Base-by-base conservation (phyloP, 2,797 vertebrate genomes). In the Leucoraja ocellata region DNA sequence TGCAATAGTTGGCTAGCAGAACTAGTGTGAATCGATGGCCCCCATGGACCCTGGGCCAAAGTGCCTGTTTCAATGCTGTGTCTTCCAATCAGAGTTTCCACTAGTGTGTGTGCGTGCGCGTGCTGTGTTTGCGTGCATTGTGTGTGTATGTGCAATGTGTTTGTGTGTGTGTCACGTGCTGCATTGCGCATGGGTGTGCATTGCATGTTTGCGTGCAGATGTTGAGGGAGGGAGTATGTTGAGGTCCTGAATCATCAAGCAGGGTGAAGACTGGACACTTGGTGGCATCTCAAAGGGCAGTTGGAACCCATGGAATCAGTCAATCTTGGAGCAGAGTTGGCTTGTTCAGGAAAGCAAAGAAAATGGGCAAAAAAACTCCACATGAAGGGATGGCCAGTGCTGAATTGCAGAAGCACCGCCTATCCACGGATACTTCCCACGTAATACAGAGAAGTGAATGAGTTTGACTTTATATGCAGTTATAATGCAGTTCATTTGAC, bases 371-470 rank as follows among this genome's bases (percentile, higher is more conserved):
- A 84, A 28, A 2, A 58, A 58, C 25, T 61, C 46, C 54, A 28
- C 46, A 46, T 25, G 46, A 25, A 58, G 11, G 21, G 13, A 13
- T 4, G 54, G 23, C 61, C 23, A 25, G 46, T 23, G 46, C 81
- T 84, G 81, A 84, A 84, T 84, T 83, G 58, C 54, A 84, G 46
- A 84, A 84, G 23, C 81, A 84, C 23, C 58, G 14, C 23, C 46
- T 25, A 58, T 58, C 54, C 23, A 28, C 7, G 32, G 9, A 23
- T 58, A 3, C 58, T 58, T 83, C 46, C 39, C 80, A 39, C 25
- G 39, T 46, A 54, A 54, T 83, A 46, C 25, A 54, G 25, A 28
- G 23, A 61, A 61, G 46, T 9, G 10, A 61, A 25, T 0, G 23
- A 21, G 23, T 54, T 58, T 25, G 10, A 84, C 11, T 58, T 28